Conservation (phyloP, 2,113 vertebrate species). For the Pachyramphus minor region DNA sequence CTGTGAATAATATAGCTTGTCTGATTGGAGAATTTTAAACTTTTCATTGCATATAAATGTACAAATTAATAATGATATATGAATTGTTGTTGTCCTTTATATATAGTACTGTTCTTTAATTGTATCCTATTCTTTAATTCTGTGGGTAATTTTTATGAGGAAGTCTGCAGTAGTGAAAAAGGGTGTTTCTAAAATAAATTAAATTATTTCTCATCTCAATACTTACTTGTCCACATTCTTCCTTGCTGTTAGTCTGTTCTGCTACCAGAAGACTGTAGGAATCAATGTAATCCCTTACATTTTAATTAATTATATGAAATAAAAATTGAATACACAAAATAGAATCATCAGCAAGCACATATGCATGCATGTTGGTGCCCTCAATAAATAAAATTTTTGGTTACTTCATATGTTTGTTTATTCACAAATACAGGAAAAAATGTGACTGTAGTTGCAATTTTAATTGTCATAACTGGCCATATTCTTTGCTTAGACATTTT, state of each 20-base stretch:
- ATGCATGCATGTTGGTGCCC: neutral
- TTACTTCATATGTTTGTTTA: neutral
- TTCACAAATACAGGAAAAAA: neutral
- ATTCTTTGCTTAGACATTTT: neutral
- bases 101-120: neutral
- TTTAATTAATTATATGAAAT: neutral
- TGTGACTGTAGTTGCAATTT: neutral
- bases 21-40: neutral
- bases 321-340: neutral
- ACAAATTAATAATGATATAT: neutral
- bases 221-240: neutral
- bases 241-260: neutral
- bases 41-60: neutral
- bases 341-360: neutral
- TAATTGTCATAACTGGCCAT: neutral
- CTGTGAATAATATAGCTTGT: neutral
- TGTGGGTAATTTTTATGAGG: neutral
- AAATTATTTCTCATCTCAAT: neutral
- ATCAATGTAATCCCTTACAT: neutral
- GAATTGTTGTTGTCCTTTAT: neutral
- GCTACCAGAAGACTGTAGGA: neutral
- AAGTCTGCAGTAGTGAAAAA: neutral
- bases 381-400: neutral
- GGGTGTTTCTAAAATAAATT: neutral
- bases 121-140: neutral